Evolutionary conservation across 2,113 vertebrate genomes (phyloP), one percentile per base, ranked within the genome.

Genomic region (Gymnarchus niloticus): DNA sequence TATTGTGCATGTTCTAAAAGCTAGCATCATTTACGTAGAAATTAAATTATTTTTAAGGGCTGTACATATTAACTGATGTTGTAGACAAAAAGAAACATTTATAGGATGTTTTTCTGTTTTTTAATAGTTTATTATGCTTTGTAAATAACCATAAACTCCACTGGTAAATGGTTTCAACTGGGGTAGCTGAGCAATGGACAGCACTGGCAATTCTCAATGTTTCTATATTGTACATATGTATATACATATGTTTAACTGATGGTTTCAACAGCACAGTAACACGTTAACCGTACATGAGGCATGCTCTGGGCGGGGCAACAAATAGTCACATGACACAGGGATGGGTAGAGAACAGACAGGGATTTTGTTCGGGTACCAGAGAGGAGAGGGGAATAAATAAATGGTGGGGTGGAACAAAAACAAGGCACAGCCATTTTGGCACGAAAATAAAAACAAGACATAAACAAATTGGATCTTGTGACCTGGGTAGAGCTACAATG

Each of bases 31-130:
- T 96, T 94, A 96, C 94, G 94, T 94, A 98, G 97, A 97, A 96
- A 97, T 94, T 96, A 96, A 97, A 98, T 97, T 99, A 98, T 99
- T 99, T 98, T 98, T 96, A 96, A 98, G 97, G 96, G 95, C 89
- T 97, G 97, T 98, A 98, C 93, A 97, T 96, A 97, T 94, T 91
- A 97, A 94, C 93, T 90, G 51, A 94, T 89, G 95, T 97, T 96
- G 94, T 97, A 97, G 96, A 95, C 90, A 92, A 88, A 93, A 88
- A 87, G 77, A 54, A 81, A 87, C 91, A 93, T 96, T 98, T 98
- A 94, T 96, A 97, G 96, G 94, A 95, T 94, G 94, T 94, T 91
- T 96, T 96, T 95, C 95, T 95, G 95, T 88, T 94, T 95, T 96
- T 95, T 97, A 95, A 97, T 86, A 87, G 93, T 94, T 90, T 95